A percentile compares a stretch with the other conserved stretches of the same genome.
Conservation (phyloP, 2,113 vertebrate species). For the Garra rufa region DNA sequence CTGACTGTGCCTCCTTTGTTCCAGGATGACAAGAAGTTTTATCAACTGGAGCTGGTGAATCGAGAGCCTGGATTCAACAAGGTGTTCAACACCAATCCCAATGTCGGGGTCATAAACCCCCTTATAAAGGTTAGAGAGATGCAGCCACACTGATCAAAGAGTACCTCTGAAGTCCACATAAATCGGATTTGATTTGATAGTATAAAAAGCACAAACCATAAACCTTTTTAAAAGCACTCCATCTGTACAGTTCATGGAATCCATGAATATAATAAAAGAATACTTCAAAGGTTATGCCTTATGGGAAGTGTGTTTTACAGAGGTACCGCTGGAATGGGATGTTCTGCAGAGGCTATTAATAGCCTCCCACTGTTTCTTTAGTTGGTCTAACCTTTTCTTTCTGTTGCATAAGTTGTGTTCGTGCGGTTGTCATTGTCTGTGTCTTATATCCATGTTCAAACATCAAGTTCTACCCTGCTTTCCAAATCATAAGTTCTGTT, state of each 20-base stretch:
- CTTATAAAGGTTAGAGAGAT: slow-evolving; percentile 87
- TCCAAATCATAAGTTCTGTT: slow-evolving; percentile 56
- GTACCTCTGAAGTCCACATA: not conserved
- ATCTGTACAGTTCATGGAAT: slow-evolving; percentile 14
- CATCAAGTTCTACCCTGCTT: slow-evolving; percentile 56
- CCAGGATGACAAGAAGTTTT: slow-evolving; percentile 99
- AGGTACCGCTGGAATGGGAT: slow-evolving; percentile 44
- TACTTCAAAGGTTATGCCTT: slow-evolving; percentile 7
- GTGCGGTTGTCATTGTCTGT: slow-evolving; percentile 33
- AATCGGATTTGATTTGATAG: not conserved
- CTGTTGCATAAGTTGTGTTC: slow-evolving; percentile 49
- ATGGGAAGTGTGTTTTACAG: slow-evolving; percentile 9
- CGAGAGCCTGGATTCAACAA: slow-evolving; percentile 98
- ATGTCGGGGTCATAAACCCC: slow-evolving; percentile 97
- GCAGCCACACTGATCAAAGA: slow-evolving; percentile 9
- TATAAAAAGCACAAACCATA: not conserved
- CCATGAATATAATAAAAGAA: slow-evolving; percentile 3
- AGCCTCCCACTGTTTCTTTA: slow-evolving; percentile 9
- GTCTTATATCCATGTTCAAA: slow-evolving; percentile 52
- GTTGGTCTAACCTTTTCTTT: slow-evolving; percentile 48
- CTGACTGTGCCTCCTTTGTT: slow-evolving; percentile 27
- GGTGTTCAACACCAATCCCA: slow-evolving; percentile 95
- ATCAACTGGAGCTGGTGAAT: slow-evolving; percentile 98
- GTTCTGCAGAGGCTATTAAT: slow-evolving; percentile 43
- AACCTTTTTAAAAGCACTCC: not conserved